phyloP scores from a whole-genome alignment of 2,888 invertebrate genomes.

The Byasa hedistus region DNA sequence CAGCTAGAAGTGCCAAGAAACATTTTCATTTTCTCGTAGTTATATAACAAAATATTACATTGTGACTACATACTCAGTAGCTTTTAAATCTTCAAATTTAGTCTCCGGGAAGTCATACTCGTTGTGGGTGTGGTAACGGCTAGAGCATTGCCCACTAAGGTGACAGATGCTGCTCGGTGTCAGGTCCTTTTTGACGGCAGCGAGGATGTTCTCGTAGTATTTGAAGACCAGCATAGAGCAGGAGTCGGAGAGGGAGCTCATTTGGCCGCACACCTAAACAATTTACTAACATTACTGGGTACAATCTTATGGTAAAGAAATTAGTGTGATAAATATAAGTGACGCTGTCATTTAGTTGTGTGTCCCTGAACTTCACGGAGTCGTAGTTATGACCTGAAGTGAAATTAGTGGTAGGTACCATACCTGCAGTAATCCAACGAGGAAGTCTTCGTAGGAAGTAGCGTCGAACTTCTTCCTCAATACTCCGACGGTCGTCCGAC shows the following conservation, averaged over 20 bases:
- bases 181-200: constrained; percentile 81
- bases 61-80: constrained; percentile 71
- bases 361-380: too few relatives aligned
- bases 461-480: constrained; percentile 77
- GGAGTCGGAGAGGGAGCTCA: constrained; percentile 88
- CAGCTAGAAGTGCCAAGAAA: too few relatives aligned
- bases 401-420: neutral
- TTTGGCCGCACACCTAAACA: constrained; percentile 81
- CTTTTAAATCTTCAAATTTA: constrained; percentile 78
- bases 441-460: constrained; percentile 78
- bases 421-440: constrained; percentile 77
- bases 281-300: neutral
- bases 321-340: too few relatives aligned
- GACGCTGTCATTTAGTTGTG: too few relatives aligned
- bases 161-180: constrained; percentile 85
- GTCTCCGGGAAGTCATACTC: constrained; percentile 76
- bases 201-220: constrained; percentile 86
- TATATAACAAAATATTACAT: too few relatives aligned
- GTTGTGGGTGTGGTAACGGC: constrained; percentile 83
- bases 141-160: constrained; percentile 86
- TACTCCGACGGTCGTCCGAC: constrained; percentile 74
- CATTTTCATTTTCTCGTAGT: too few relatives aligned
- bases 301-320: too few relatives aligned
- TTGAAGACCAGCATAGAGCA: constrained; percentile 87
- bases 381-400: too few relatives aligned